Base-by-base conservation (phyloP, 2,888 invertebrate genomes). In the Prenolepis imparis region DNA sequence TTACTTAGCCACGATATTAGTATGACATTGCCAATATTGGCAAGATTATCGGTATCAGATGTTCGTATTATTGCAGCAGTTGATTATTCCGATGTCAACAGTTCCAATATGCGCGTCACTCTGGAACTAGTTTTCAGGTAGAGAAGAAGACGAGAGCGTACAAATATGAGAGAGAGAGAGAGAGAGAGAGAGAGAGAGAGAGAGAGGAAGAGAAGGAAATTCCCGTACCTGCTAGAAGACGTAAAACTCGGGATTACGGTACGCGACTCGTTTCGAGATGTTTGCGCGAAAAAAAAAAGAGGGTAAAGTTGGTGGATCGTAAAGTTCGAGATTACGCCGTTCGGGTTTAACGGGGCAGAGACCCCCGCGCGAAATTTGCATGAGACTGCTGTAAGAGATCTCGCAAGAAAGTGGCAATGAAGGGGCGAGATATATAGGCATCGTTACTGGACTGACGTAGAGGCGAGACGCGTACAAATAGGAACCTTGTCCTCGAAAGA, bases 261-360 rank as follows among this genome's bases (percentile, higher is more conserved):
- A 63, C 64, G 82, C 70, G 55, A 74, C 73, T 85, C 73, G 77
- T 86, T 83, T 67, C 66, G 64, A 55, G 83, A 74, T 66, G 72
- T 74, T 80, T 78, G 82, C 55, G 41, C 41, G 32, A 55, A 59
- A 61, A 63, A 84, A 70, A 57, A 84, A 70, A 57, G 64, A 66
- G 67, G 61, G 74, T 24, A 77, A 87, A 70, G 84, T 82, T 81
- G 80, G 75, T 81, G 68, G 83, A 82, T 88, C 88, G 88, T 89
- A 89, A 89, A 89, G 55, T 84, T 88, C 77, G 61, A 87, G 84
- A 87, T 88, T 88, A 89, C 68, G 73, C 75, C 66, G 84, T 87
- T 86, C 77, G 84, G 77, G 61, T 83, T 85, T 86, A 89, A 89
- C 81, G 85, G 70, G 59, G 64, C 74, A 63, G 82, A 67, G 77